These are phyloP conservation scores for Eubucco bourcierii DNA, from an alignment of 2,113 vertebrate species.

Conservation along the genomic window DNA sequence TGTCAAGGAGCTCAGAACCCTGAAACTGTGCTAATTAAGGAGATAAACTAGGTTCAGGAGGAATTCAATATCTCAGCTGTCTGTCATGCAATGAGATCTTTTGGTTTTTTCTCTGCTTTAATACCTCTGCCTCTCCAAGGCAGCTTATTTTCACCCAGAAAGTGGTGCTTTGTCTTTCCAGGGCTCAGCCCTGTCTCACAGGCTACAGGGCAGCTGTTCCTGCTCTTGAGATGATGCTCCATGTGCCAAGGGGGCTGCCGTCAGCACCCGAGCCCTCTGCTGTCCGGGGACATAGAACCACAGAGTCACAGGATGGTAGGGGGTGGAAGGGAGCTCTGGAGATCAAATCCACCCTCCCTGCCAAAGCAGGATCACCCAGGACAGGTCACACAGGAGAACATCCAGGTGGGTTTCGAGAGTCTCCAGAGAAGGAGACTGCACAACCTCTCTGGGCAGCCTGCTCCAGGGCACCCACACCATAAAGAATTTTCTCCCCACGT, in stretches of 20 bases:
- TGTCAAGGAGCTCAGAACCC: slow-evolving; percentile 38
- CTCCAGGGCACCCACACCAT: too few relatives aligned
- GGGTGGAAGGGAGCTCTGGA: too few relatives aligned
- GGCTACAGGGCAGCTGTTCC: not conserved
- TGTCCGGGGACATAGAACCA: not conserved
- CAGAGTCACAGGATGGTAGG: too few relatives aligned
- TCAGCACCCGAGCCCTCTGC: not conserved
- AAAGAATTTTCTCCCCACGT: too few relatives aligned
- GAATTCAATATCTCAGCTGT: slow-evolving; percentile 12
- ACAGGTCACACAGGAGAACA: too few relatives aligned
- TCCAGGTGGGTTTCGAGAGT: too few relatives aligned
- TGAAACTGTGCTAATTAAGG: slow-evolving; percentile 25
- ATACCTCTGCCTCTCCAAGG: not conserved
- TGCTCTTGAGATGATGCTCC: not conserved
- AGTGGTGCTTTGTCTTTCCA: not conserved
- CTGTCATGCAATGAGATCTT: not conserved
- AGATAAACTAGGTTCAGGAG: slow-evolving; percentile 30
- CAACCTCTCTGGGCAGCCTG: too few relatives aligned
- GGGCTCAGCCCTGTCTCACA: not conserved
- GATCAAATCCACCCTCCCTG: too few relatives aligned
- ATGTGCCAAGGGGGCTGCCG: not conserved
- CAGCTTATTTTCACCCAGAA: not conserved
- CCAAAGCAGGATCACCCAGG: too few relatives aligned
- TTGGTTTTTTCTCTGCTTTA: not conserved
- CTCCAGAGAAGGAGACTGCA: too few relatives aligned